Conservation (phyloP, 2,797 vertebrate species). For the Chaenodraco wilsoni region DNA sequence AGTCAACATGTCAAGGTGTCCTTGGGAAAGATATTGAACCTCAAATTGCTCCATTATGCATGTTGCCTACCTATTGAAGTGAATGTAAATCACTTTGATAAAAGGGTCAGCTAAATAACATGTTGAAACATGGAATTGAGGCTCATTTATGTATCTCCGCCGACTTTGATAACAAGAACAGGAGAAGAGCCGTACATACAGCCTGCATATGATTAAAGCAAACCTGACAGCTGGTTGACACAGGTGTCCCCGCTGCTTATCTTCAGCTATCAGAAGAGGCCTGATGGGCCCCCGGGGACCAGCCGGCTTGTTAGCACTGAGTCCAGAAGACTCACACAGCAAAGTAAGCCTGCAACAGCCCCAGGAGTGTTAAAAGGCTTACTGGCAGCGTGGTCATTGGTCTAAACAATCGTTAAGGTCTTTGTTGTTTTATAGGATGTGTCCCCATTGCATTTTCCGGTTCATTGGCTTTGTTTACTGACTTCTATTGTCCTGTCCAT, state of each 20-base stretch:
- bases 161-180: not conserved
- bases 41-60: too few relatives aligned
- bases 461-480: slow-evolving; percentile 28
- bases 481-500: slow-evolving; percentile 6
- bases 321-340: slow-evolving; percentile 3
- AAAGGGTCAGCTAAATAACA: too few relatives aligned
- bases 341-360: not conserved
- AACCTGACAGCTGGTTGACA: slow-evolving; percentile 17
- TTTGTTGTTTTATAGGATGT: slow-evolving; percentile 5
- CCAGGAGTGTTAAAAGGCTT: not conserved
- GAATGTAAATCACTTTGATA: too few relatives aligned
- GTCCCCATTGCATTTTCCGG: slow-evolving; percentile 16
- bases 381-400: not conserved
- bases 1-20: too few relatives aligned
- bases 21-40: too few relatives aligned
- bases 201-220: slow-evolving; percentile 20
- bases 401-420: not conserved
- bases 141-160: not conserved
- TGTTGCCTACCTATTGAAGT: too few relatives aligned
- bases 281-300: slow-evolving; percentile 8
- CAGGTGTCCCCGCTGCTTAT: not conserved
- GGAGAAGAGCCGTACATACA: not conserved
- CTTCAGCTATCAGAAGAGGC: slow-evolving; percentile 25
- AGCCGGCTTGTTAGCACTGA: slow-evolving; percentile 35
- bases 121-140: too few relatives aligned